These are phyloP conservation scores for Oreochromis mossambicus DNA, from an alignment of 2,797 vertebrate species.

Conservation along the genomic window DNA sequence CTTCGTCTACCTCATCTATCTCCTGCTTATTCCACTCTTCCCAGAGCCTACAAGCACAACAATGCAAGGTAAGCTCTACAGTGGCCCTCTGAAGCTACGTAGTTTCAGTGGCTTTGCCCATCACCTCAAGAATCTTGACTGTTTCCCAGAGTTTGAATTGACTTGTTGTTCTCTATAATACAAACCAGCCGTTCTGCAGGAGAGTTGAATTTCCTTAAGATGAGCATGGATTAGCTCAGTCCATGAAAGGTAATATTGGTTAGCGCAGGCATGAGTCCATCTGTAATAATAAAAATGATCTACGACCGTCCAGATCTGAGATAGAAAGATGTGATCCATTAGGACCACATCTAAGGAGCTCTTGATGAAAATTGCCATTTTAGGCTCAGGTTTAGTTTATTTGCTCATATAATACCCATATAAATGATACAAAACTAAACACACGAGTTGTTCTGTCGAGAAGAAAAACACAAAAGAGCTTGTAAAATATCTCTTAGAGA, in stretches of 20 bases:
- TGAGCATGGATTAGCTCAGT: conserved; percentile 41
- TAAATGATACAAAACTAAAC: neutral
- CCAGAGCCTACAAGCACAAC: conserved; percentile 92
- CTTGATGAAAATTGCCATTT: conserved; percentile 3
- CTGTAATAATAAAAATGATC: conserved; percentile 51
- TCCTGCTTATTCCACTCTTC: conserved; percentile 96
- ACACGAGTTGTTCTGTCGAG: neutral
- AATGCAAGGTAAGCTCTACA: conserved; percentile 88
- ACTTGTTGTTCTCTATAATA: conserved; percentile 39
- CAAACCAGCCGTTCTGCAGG: conserved; percentile 34
- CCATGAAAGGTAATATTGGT: conserved; percentile 50
- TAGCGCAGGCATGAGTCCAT: conserved; percentile 24
- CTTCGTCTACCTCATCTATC: conserved; percentile 98
- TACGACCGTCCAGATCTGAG: neutral
- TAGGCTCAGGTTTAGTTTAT: neutral
- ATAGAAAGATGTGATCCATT: neutral
- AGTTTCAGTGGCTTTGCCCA: neutral
- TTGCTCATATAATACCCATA: neutral
- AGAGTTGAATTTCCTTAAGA: conserved; percentile 45
- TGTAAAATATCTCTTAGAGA: neutral
- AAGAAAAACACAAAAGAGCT: neutral
- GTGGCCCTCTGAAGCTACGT: neutral
- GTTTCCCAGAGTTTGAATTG: conserved; percentile 24
- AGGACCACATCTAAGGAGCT: neutral
- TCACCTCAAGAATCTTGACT: neutral